These are phyloP conservation scores for Argynnis bischoffii DNA, from an alignment of 2,888 invertebrate species.

Conservation along the genomic window DNA sequence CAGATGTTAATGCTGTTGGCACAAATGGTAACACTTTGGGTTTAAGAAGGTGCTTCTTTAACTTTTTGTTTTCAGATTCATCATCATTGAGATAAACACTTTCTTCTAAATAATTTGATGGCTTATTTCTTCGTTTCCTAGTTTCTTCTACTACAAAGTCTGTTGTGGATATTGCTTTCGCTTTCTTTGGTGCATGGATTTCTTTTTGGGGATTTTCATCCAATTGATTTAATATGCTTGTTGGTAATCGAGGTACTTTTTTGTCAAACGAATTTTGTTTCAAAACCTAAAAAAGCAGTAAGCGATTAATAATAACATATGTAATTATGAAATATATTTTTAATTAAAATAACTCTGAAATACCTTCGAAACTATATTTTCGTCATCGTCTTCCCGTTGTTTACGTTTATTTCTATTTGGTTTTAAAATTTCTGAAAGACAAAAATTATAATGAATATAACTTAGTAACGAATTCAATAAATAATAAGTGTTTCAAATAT, in stretches of 20 bases:
- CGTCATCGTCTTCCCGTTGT: constrained; percentile 58
- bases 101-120: constrained; percentile 72
- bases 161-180: constrained; percentile 59
- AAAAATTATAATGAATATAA: constrained; percentile 9
- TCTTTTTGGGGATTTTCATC: constrained; percentile 54
- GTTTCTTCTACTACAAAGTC: constrained; percentile 64
- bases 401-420: constrained; percentile 62
- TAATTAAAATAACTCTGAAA: neutral
- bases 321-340: neutral
- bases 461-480: neutral
- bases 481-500: neutral
- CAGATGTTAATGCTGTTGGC: constrained; percentile 67
- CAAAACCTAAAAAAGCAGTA: constrained; percentile 1
- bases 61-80: constrained; percentile 32
- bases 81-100: constrained; percentile 67
- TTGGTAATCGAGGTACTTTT: constrained; percentile 60
- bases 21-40: constrained; percentile 62
- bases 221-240: constrained; percentile 58
- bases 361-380: constrained; percentile 55
- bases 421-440: constrained; percentile 41
- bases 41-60: constrained; percentile 27
- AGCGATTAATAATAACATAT: neutral
- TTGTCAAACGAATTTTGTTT: constrained; percentile 51
- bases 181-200: constrained; percentile 44
- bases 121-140: constrained; percentile 59